phyloP scores from a whole-genome alignment of 1,140 invertebrate species.

The Apis cerana region DNA sequence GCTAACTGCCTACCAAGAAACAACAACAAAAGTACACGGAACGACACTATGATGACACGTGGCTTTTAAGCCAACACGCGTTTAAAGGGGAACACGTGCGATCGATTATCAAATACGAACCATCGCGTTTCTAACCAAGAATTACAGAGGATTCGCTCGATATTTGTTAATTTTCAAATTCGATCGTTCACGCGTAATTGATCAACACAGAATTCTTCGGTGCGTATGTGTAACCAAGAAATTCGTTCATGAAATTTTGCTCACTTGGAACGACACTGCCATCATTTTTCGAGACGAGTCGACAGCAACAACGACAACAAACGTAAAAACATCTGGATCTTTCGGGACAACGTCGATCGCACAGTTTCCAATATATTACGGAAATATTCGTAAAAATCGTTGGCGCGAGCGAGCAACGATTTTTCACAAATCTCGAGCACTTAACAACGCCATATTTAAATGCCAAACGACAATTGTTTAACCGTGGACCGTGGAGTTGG shows the following conservation, averaged over 20 bases:
- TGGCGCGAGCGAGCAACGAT: not conserved
- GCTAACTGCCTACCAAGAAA: constrained; percentile 33
- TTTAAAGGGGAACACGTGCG: not conserved
- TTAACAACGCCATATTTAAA: constrained; percentile 67
- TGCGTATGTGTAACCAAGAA: no score
- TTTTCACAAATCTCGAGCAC: constrained; percentile 23
- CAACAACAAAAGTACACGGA: constrained; percentile 2
- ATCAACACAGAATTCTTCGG: no score
- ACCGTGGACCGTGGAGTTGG: constrained; percentile 1
- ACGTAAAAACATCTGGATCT: not conserved
- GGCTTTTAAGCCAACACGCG: not conserved
- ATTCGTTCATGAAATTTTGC: constrained; percentile 17
- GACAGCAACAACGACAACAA: not conserved
- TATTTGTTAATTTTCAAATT: not conserved
- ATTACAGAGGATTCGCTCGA: not conserved
- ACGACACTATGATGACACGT: not conserved
- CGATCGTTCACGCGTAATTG: not conserved
- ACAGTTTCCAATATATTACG: no score
- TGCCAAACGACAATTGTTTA: constrained; percentile 65
- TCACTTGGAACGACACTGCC: constrained; percentile 22
- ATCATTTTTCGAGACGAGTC: not conserved
- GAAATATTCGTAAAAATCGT: not conserved
- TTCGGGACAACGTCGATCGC: not conserved
- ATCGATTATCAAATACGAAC: not conserved
- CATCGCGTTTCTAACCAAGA: no score